These are phyloP conservation scores for Apteryx owenii DNA, from an alignment of 2,113 vertebrate species.

Conservation along the genomic window DNA sequence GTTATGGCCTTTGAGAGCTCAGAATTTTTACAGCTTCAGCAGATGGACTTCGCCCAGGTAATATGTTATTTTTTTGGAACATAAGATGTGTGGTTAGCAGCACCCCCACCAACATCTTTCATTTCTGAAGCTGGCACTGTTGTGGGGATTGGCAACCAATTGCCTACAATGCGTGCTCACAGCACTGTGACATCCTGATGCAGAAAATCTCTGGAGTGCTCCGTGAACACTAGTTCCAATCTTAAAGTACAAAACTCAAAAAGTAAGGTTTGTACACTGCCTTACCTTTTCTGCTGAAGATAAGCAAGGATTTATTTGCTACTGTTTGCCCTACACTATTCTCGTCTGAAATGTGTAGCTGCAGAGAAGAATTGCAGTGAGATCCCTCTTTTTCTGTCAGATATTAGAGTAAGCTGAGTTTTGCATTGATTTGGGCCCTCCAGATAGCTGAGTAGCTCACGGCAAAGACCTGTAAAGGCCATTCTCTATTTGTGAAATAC, in stretches of 20 bases:
- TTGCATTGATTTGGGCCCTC: background rate
- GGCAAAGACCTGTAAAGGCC: background rate
- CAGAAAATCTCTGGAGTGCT: conserved; percentile 41
- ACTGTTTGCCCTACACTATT: background rate
- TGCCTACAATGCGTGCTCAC: background rate
- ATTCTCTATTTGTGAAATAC: background rate
- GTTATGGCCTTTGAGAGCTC: conserved; percentile 54
- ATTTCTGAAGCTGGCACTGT: conserved; percentile 58
- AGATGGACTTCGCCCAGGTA: conserved; percentile 71
- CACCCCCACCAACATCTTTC: conserved; percentile 63
- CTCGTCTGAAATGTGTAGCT: background rate
- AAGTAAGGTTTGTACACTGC: background rate
- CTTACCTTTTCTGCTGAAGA: conserved; percentile 21
- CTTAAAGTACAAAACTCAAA: background rate
- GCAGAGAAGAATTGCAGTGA: background rate
- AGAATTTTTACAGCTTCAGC: conserved; percentile 71
- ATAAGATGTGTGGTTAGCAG: conserved; percentile 63
- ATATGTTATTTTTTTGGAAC: conserved; percentile 66
- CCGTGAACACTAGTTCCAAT: background rate
- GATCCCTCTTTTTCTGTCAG: background rate
- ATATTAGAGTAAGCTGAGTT: background rate
- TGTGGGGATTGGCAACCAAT: conserved; percentile 42
- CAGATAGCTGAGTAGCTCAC: background rate
- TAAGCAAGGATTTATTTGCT: background rate
- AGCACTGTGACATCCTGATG: conserved; percentile 42